Conservation (phyloP, 2,797 vertebrate species). For the Iguana delicatissima region DNA sequence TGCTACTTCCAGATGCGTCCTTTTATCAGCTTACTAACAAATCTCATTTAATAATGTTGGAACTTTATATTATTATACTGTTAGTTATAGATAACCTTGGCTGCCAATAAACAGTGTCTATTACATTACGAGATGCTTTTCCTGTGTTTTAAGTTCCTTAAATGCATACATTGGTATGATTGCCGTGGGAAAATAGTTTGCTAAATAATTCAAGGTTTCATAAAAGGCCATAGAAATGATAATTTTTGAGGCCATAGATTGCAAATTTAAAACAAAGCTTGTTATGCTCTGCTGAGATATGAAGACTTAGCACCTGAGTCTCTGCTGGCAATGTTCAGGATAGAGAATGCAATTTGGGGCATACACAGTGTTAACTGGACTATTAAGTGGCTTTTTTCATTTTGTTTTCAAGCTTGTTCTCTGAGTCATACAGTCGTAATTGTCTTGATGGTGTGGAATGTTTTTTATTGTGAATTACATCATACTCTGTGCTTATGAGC, state of each 20-base stretch:
- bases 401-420: neutral
- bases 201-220: neutral
- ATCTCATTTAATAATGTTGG: neutral
- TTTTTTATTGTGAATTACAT: conserved; percentile 18
- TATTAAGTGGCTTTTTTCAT: neutral
- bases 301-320: neutral
- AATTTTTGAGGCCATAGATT: neutral
- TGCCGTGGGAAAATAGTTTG: neutral
- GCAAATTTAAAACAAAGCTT: neutral
- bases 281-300: neutral
- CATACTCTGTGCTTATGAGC: neutral
- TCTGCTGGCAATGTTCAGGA: neutral
- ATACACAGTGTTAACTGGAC: neutral
- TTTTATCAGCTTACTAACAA: neutral
- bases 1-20: neutral
- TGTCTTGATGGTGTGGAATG: no score
- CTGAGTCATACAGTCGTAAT: neutral
- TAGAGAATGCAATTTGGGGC: neutral
- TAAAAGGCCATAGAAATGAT: neutral
- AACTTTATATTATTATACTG: neutral
- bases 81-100: neutral
- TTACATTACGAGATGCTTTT: neutral
- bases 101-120: neutral
- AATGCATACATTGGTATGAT: neutral
- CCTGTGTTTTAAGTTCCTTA: neutral